Percentiles rank a stretch among this genome's conserved stretches.
These are phyloP conservation scores for Riparia riparia DNA, from an alignment of 2,113 vertebrate genomes.

Conservation along the genomic window DNA sequence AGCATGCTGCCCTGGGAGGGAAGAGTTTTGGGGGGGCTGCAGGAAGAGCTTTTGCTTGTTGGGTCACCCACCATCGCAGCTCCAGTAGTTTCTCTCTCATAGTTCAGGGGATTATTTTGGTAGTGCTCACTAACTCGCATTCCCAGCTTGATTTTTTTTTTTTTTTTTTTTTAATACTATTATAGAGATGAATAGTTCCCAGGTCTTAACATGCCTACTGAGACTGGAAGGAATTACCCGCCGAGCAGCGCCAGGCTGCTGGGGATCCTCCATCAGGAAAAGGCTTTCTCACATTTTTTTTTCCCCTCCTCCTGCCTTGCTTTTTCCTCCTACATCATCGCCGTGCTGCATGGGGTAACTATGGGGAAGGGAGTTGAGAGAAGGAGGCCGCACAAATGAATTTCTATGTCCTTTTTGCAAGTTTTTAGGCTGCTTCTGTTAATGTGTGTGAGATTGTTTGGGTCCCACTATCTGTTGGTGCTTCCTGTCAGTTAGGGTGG, in stretches of 20 bases:
- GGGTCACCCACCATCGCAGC: neutral
- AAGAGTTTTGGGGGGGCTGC: neutral
- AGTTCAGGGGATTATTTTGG: neutral
- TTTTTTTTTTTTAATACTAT: neutral
- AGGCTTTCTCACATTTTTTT: neutral
- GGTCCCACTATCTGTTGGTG: conserved; percentile 52
- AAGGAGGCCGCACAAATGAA: fast-evolving
- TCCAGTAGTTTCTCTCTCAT: neutral
- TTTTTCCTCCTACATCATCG: fast-evolving
- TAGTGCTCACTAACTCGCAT: neutral
- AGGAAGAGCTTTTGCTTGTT: neutral
- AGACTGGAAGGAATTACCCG: conserved; percentile 15
- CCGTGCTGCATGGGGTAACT: neutral
- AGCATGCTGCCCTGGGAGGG: neutral
- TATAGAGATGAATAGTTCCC: conserved; percentile 18
- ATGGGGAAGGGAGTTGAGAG: neutral
- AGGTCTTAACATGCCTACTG: conserved; percentile 55
- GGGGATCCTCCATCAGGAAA: neutral
- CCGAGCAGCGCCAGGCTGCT: neutral
- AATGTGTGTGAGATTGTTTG: conserved; percentile 47
- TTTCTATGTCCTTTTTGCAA: neutral
- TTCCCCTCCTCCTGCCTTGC: too few species aligned
- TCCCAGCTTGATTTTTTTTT: neutral
- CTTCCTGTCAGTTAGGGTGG: neutral
- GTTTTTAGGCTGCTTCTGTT: neutral